These are phyloP conservation scores for Clanis bilineata DNA, from an alignment of 2,888 invertebrate species.

Conservation along the genomic window DNA sequence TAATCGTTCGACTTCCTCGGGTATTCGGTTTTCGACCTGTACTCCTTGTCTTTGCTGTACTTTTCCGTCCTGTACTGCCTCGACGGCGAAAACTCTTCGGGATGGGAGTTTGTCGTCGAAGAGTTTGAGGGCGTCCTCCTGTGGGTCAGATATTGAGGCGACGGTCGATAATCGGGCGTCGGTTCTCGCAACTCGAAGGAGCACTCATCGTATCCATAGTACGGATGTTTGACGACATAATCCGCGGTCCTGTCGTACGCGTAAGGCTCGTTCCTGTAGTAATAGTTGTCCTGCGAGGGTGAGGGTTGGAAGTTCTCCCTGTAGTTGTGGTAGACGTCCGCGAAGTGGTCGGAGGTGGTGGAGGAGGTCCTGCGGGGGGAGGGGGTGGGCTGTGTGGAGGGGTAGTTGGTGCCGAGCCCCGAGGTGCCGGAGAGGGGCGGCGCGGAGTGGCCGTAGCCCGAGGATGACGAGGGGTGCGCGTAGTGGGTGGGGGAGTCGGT, in stretches of 20 bases:
- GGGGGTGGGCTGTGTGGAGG: slow-evolving; percentile 82
- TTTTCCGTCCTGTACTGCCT: slow-evolving; percentile 54
- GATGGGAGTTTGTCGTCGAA: slow-evolving; percentile 81
- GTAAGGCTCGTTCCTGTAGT: slow-evolving; percentile 61
- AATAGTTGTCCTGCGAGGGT: slow-evolving; percentile 60
- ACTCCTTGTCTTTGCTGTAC: slow-evolving; percentile 55
- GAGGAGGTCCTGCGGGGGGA: slow-evolving; percentile 89
- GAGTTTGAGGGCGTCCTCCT: slow-evolving; percentile 91
- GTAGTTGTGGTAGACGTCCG: slow-evolving; percentile 83
- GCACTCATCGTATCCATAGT: slow-evolving; percentile 69
- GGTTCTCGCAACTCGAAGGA: slow-evolving; percentile 67
- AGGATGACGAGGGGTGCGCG: slow-evolving; percentile 75
- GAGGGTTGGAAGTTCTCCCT: slow-evolving; percentile 73
- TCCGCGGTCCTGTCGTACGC: slow-evolving; percentile 70
- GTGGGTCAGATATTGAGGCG: slow-evolving; percentile 79
- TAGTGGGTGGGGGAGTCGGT: slow-evolving; percentile 89
- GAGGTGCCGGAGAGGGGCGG: slow-evolving; percentile 78
- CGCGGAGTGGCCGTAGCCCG: slow-evolving; percentile 76
- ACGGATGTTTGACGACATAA: slow-evolving; percentile 70
- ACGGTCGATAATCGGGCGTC: slow-evolving; percentile 59
- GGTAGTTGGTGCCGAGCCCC: slow-evolving; percentile 77
- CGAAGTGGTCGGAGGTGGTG: slow-evolving; percentile 81
- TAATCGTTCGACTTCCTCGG: slow-evolving; percentile 65
- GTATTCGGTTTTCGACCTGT: slow-evolving; percentile 62
- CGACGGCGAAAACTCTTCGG: slow-evolving; percentile 72